Conservation (phyloP, 2,888 invertebrate genomes). For the Xestia rhomboidea region DNA sequence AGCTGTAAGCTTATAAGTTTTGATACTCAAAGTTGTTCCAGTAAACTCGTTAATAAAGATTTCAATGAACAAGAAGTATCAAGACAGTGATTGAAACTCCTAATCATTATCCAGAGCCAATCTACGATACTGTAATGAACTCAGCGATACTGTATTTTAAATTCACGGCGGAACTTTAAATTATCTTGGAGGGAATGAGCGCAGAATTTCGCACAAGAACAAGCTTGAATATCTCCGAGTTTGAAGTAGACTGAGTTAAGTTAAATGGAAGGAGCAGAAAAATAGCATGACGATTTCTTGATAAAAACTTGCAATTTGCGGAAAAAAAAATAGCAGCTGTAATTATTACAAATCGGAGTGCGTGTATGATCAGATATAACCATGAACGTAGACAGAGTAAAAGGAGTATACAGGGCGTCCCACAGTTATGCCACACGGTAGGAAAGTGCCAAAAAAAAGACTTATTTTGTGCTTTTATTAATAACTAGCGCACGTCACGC, state of each 20-base stretch:
- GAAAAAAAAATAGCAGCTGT: neutral
- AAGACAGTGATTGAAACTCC: slow-evolving; percentile 40
- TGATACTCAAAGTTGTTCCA: slow-evolving; percentile 13
- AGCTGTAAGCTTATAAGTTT: slow-evolving; percentile 7
- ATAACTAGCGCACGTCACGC: no score
- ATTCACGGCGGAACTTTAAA: slow-evolving; percentile 56
- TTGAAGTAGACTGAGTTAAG: slow-evolving; percentile 3
- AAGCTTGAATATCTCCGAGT: slow-evolving; percentile 18
- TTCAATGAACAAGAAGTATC: slow-evolving; percentile 29
- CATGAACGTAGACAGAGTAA: neutral
- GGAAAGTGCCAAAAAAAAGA: no score
- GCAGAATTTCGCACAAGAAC: slow-evolving; percentile 14
- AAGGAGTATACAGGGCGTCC: no score
- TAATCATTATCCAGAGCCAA: slow-evolving; percentile 45
- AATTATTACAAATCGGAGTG: neutral
- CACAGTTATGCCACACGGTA: no score
- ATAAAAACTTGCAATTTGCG: neutral
- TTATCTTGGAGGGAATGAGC: slow-evolving; percentile 41
- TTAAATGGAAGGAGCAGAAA: neutral
- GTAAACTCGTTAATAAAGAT: slow-evolving; percentile 20
- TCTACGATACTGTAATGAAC: slow-evolving; percentile 51
- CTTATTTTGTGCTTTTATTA: no score
- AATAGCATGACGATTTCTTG: neutral
- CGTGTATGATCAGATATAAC: neutral
- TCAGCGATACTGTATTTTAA: slow-evolving; percentile 50